These are phyloP conservation scores for Australoheros scitulus DNA, from an alignment of 2,113 vertebrate genomes.

Conservation along the genomic window DNA sequence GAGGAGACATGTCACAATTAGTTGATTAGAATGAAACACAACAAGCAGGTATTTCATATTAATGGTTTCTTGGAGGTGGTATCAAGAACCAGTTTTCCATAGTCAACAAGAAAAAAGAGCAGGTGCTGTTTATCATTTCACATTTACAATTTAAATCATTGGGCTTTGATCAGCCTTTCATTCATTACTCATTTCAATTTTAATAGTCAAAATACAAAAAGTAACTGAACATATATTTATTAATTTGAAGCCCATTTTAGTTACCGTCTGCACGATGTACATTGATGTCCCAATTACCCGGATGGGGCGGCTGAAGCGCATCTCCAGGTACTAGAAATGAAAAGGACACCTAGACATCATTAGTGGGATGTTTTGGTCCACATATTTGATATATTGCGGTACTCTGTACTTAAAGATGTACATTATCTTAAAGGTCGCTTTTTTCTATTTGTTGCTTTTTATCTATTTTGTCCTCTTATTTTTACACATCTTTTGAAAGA, in stretches of 20 bases:
- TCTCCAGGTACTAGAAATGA: slow-evolving; percentile 79
- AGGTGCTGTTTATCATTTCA: slow-evolving; percentile 34
- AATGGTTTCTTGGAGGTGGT: neutral
- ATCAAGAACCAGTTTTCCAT: slow-evolving; percentile 27
- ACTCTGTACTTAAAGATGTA: neutral
- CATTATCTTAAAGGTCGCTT: neutral
- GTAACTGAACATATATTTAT: neutral
- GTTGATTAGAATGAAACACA: slow-evolving; percentile 62
- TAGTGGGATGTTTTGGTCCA: neutral
- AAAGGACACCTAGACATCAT: neutral
- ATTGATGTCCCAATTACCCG: slow-evolving; percentile 80
- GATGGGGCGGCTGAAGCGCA: slow-evolving; percentile 76
- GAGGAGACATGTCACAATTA: slow-evolving; percentile 63
- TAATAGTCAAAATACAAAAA: neutral
- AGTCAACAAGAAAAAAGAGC: slow-evolving; percentile 32
- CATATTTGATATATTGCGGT: too few species aligned
- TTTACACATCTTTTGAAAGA: neutral
- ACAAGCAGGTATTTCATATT: slow-evolving; percentile 35
- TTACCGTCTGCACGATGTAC: slow-evolving; percentile 83
- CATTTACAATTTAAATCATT: neutral
- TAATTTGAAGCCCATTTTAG: neutral
- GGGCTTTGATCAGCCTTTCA: neutral
- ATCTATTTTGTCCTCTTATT: neutral
- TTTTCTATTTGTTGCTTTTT: neutral
- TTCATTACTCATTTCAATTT: neutral